A percentile compares a stretch with the other conserved stretches of the same genome.
Conservation (phyloP, 2,113 vertebrate genomes). For the Neogobius melanostomus region DNA sequence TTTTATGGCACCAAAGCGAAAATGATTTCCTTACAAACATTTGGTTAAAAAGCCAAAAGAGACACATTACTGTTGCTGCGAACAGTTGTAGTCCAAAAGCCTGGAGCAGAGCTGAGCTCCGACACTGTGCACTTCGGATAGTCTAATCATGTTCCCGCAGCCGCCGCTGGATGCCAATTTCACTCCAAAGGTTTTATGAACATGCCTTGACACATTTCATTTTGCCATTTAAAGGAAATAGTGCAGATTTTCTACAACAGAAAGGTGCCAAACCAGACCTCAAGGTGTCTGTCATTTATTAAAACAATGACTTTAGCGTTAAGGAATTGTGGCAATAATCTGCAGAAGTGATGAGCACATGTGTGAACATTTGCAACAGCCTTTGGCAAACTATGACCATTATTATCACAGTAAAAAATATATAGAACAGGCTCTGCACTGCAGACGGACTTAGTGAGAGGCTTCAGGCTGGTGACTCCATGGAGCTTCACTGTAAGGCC, state of each 20-base stretch:
- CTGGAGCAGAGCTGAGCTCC: constrained; percentile 36
- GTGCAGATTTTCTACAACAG: constrained; percentile 55
- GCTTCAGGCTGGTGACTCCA: constrained; percentile 3
- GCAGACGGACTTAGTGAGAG: not conserved
- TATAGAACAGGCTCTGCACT: constrained; percentile 12
- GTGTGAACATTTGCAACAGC: constrained; percentile 17
- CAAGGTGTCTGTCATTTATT: constrained; percentile 32
- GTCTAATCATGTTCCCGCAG: constrained; percentile 62
- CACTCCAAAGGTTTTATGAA: constrained; percentile 48
- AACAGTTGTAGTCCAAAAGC: constrained; percentile 27
- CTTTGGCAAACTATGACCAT: not conserved
- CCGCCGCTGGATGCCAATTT: constrained; percentile 55
- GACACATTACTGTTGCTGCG: constrained; percentile 21
- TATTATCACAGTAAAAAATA: constrained; percentile 9
- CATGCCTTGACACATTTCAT: constrained; percentile 35
- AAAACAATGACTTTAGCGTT: constrained; percentile 18
- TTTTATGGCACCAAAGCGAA: constrained; percentile 52
- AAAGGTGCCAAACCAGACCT: constrained; percentile 60
- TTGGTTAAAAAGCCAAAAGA: constrained; percentile 32
- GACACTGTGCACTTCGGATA: constrained; percentile 58
- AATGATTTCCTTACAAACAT: constrained; percentile 29
- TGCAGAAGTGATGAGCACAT: constrained; percentile 32
- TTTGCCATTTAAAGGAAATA: constrained; percentile 44
- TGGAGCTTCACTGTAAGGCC: not conserved
- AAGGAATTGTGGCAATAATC: constrained; percentile 17